A percentile compares a stretch with the other conserved stretches of the same genome.
Evolutionary conservation across 1,140 invertebrate species (phyloP).

Genomic region (Nephotettix cincticeps): DNA sequence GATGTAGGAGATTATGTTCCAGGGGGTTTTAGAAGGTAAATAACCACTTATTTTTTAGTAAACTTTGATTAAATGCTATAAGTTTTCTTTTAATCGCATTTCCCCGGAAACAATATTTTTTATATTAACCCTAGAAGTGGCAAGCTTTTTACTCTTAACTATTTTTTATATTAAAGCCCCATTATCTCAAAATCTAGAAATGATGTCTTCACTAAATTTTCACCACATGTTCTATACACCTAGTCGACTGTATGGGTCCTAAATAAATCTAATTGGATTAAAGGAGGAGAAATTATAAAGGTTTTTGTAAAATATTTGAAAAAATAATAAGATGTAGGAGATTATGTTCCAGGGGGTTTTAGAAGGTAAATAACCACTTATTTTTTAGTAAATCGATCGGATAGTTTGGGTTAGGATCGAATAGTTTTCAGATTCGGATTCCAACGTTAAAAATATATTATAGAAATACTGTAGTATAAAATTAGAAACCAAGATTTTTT

Average conservation of each 20-base stretch:
- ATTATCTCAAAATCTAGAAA: neutral
- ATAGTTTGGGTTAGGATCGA: too few species aligned
- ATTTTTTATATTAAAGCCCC: neutral
- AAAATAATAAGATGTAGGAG: neutral
- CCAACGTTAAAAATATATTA: neutral
- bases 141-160: too few species aligned
- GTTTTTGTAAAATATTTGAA: too few species aligned
- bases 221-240: neutral
- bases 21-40: neutral
- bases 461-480: conserved; percentile 3
- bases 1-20: neutral
- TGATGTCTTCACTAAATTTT: neutral
- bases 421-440: too few species aligned
- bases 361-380: neutral
- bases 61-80: too few species aligned
- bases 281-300: neutral
- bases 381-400: neutral
- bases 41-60: neutral
- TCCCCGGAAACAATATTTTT: neutral
- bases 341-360: neutral
- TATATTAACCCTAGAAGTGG: too few species aligned
- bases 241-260: too few species aligned
- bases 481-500: neutral
- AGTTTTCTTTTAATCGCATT: too few species aligned
- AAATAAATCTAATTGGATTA: too few species aligned